Evolutionary conservation across 2,888 invertebrate species (phyloP), one percentile per base, ranked within the genome.

Genomic region (Euclidia mi): DNA sequence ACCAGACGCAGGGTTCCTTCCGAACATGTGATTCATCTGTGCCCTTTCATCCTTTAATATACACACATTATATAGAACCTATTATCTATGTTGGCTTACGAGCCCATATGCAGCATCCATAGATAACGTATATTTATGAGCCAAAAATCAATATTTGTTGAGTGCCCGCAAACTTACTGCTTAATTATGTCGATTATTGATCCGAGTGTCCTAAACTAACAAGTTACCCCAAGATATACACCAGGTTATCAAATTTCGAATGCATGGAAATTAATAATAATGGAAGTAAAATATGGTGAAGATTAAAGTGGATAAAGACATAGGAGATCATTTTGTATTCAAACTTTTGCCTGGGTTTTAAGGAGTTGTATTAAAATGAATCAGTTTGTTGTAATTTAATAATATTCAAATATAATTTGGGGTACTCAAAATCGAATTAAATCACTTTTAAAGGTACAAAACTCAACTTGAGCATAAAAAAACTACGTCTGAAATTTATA

Each of bases 151-250:
- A 56, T 57, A 72, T 72, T 68, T 62, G 62, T 50, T 31, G 56
- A 35, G 41, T 25, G 31, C 38, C 45, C 28, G 14, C 52, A 9
- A 38, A 45, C 58, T 70, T 65, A 70, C 35, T 40, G 42, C 56
- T 65, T 49, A 55, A 72, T 71, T 62, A 62, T 58, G 42, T 62
- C 31, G 43, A 3, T 10, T 20, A 55, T 59, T 18, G 47, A 40
- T 63, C 34, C 15, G 28, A 40, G 34, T 32, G 32, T 52, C 58
- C 52, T 72, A 59, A 59, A 51, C 55, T 40, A 68, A 71, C 65
- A 65, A 40, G 34, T 31, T 41, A 37, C 34, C 46, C 31, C 14
- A 48, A 56, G 47, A 51, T 25, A 50, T 50, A 47, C 37, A 12
- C 12, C 12, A 25, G n/a, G 37, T 38, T 11, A 15, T 14, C 2